These are phyloP conservation scores for Cynodonichthys magdalenae DNA, from an alignment of 2,797 vertebrate genomes.

Conservation along the genomic window DNA sequence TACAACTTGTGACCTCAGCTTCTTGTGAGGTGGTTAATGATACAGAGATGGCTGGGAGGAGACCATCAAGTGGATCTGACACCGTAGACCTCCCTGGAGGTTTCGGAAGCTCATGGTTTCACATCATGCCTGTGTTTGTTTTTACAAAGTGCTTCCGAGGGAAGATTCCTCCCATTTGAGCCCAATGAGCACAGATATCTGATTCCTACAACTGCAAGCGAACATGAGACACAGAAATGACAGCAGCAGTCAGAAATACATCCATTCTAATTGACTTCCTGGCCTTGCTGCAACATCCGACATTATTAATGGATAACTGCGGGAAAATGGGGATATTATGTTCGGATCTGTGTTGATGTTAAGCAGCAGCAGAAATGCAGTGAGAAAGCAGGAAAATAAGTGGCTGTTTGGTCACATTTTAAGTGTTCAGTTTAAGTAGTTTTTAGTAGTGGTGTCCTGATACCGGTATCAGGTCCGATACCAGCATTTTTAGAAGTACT, in stretches of 20 bases:
- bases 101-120: conserved; percentile 58
- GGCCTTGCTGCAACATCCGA: conserved; percentile 63
- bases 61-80: conserved; percentile 59
- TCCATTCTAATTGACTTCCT: conserved; percentile 82
- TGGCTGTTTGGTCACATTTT: background rate
- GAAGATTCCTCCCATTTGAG: conserved; percentile 61
- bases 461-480: too few relatives aligned
- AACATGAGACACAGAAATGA: conserved; percentile 75
- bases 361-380: conserved; percentile 12
- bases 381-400: background rate
- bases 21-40: conserved; percentile 35
- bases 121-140: conserved; percentile 74
- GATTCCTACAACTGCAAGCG: conserved; percentile 42
- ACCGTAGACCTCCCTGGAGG: conserved; percentile 60
- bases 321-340: conserved; percentile 53
- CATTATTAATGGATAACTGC: conserved; percentile 73
- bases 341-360: conserved; percentile 17
- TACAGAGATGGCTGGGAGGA: conserved; percentile 30
- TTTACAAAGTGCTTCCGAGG: conserved; percentile 62
- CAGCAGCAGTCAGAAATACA: conserved; percentile 68
- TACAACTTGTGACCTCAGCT: conserved; percentile 63
- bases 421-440: background rate
- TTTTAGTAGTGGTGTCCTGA: too few relatives aligned
- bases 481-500: too few relatives aligned
- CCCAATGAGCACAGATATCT: conserved; percentile 38